Evolutionary conservation across 2,888 invertebrate species (phyloP).

Genomic region (Zaprionus obscuricornis): DNA sequence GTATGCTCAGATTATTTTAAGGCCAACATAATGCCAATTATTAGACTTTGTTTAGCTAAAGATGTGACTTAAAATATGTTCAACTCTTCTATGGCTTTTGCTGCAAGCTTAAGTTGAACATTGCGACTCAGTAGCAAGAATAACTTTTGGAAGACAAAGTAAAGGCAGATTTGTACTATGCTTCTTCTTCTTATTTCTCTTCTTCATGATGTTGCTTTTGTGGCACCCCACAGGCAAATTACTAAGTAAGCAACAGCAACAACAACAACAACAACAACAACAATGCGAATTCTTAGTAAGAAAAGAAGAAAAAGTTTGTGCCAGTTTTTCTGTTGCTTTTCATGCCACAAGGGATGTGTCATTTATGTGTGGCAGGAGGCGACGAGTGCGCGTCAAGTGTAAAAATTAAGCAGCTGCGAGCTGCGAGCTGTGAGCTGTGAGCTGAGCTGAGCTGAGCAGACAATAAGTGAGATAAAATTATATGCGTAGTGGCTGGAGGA

Average conservation of each 20-base stretch:
- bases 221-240: slow-evolving; percentile 37
- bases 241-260: slow-evolving; percentile 4
- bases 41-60: too few species aligned
- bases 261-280: slow-evolving; percentile 1
- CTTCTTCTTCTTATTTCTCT: too few species aligned
- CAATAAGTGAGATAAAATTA: slow-evolving; percentile 71
- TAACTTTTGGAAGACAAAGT: too few species aligned
- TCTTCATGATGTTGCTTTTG: background rate
- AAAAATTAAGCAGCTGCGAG: slow-evolving; percentile 68
- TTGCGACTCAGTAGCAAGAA: too few species aligned
- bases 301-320: slow-evolving; percentile 55
- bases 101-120: too few species aligned
- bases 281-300: too few species aligned
- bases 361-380: slow-evolving; percentile 51
- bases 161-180: too few species aligned
- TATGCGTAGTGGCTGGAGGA: slow-evolving; percentile 5
- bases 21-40: too few species aligned
- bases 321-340: slow-evolving; percentile 44
- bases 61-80: too few species aligned
- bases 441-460: too few species aligned
- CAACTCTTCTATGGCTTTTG: too few species aligned
- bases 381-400: slow-evolving; percentile 59
- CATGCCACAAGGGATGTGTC: slow-evolving; percentile 64
- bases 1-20: too few species aligned
- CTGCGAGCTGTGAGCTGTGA: slow-evolving; percentile 1